A percentile compares a stretch with the other conserved stretches of the same genome.
Evolutionary conservation across 2,888 invertebrate genomes (phyloP).

Genomic region (Agriopis aurantiaria): DNA sequence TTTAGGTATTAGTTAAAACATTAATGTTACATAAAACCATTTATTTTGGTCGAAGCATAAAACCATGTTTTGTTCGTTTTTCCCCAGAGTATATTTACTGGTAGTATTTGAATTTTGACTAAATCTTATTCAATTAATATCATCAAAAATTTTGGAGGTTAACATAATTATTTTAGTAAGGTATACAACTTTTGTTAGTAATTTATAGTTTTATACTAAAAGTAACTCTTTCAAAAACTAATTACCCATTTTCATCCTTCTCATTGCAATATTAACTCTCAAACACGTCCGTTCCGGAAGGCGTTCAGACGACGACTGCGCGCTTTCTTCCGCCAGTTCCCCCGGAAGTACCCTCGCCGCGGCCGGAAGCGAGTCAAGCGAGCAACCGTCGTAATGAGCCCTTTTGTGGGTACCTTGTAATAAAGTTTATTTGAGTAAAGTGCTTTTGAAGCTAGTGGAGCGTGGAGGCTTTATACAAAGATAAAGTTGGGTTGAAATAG

Average conservation of each 20-base stretch:
- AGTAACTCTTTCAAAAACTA: slow-evolving; percentile 1
- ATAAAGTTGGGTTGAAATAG: background rate
- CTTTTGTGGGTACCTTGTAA: slow-evolving; percentile 14
- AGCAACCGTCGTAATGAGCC: slow-evolving; percentile 18
- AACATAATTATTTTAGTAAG: too few species aligned
- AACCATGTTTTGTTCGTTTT: too few species aligned
- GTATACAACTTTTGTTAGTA: background rate
- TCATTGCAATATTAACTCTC: slow-evolving; percentile 6
- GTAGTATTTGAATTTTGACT: too few species aligned
- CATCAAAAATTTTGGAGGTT: too few species aligned
- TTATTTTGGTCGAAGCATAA: too few species aligned
- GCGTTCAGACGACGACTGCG: slow-evolving; percentile 26
- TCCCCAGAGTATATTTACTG: too few species aligned
- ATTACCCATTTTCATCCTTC: background rate
- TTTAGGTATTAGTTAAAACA: too few species aligned
- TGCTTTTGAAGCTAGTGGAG: slow-evolving; percentile 9
- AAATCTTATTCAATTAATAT: too few species aligned
- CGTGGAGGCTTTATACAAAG: background rate
- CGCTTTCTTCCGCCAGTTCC: slow-evolving; percentile 11
- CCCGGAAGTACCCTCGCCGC: slow-evolving; percentile 19
- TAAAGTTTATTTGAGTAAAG: slow-evolving; percentile 18
- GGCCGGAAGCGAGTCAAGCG: slow-evolving; percentile 25
- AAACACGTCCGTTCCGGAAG: slow-evolving; percentile 36
- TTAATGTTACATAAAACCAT: too few species aligned
- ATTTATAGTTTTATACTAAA: background rate